Conservation (phyloP, 2,113 vertebrate genomes). For the Eolophus roseicapilla region DNA sequence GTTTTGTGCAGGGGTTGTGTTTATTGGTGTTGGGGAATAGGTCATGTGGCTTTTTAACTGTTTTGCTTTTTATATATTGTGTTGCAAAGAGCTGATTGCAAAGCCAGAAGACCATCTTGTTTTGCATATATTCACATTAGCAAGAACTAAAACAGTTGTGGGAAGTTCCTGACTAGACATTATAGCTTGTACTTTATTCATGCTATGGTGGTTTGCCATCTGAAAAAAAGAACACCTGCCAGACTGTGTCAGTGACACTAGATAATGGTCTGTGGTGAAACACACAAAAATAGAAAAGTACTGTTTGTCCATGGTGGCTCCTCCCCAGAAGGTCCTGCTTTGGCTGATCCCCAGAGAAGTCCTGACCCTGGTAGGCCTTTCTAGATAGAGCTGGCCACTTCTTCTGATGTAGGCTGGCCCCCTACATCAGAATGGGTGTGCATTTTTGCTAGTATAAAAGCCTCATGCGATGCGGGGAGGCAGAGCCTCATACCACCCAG, state of each 20-base stretch:
- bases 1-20: neutral
- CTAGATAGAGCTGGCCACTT: neutral
- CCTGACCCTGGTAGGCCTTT: neutral
- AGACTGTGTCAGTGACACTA: neutral
- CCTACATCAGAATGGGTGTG: neutral
- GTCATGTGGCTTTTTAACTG: neutral
- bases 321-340: neutral
- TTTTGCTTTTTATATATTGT: neutral
- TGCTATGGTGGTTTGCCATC: neutral
- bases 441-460: neutral
- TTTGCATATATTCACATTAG: neutral
- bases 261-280: neutral
- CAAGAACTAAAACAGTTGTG: neutral
- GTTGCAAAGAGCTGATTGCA: neutral
- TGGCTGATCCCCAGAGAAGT: neutral
- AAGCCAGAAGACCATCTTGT: neutral
- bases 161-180: neutral
- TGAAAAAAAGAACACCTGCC: neutral
- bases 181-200: neutral
- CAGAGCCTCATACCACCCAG: neutral
- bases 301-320: neutral
- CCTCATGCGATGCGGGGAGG: neutral
- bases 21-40: neutral
- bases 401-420: neutral
- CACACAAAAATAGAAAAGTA: neutral